phyloP scores from a whole-genome alignment of 2,888 invertebrate genomes.

The Chouioia cunea region DNA sequence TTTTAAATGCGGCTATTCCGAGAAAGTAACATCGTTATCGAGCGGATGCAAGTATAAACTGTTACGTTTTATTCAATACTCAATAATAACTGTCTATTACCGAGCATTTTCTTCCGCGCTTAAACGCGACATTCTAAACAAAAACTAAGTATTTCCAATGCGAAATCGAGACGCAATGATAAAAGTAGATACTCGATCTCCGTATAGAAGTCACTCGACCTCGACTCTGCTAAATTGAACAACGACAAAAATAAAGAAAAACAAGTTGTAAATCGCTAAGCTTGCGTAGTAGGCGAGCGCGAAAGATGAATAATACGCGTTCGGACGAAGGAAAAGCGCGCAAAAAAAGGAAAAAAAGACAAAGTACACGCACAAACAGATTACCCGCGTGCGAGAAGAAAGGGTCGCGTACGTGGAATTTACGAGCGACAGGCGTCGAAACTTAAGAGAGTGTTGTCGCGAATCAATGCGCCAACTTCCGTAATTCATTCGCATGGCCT shows the following conservation, averaged over 20 bases:
- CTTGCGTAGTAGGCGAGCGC: not conserved
- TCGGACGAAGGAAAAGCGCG: slow-evolving; percentile 1
- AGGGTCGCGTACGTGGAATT: slow-evolving; percentile 17
- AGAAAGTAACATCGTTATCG: slow-evolving; percentile 11
- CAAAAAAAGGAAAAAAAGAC: not conserved
- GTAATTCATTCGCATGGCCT: slow-evolving; percentile 40
- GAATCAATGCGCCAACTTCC: slow-evolving; percentile 44
- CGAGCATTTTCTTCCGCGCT: no score
- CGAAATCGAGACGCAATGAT: no score
- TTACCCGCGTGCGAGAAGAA: slow-evolving; percentile 14
- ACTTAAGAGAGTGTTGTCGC: slow-evolving; percentile 17
- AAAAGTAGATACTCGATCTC: no score
- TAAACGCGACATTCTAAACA: no score
- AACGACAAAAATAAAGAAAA: slow-evolving; percentile 1
- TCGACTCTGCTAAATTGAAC: no score
- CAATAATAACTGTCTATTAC: no score
- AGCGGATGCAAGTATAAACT: slow-evolving; percentile 6
- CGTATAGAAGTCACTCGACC: no score
- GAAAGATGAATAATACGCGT: slow-evolving; percentile 1
- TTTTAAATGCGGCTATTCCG: not conserved
- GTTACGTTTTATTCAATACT: no score
- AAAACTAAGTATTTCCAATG: no score
- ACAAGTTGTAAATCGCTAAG: slow-evolving; percentile 1
- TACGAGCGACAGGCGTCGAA: slow-evolving; percentile 37
- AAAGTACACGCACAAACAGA: slow-evolving; percentile 13